These are phyloP conservation scores for Gobionotothen gibberifrons DNA, from an alignment of 2,797 vertebrate species.

Conservation along the genomic window DNA sequence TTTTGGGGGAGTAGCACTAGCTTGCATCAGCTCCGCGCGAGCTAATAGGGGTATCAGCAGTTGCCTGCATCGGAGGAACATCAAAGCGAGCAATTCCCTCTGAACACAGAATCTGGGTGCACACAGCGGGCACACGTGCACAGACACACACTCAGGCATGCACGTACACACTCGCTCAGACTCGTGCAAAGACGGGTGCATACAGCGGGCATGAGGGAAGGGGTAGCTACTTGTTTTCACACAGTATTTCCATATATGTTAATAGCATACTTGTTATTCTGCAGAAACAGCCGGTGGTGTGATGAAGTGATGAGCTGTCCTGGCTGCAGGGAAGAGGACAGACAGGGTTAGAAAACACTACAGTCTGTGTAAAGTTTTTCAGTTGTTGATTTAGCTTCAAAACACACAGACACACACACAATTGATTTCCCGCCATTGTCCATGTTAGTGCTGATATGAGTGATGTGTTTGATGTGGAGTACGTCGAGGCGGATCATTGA, in stretches of 20 bases:
- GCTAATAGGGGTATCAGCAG: constrained; percentile 83
- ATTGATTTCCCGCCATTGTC: constrained; percentile 63
- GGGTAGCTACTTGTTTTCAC: constrained; percentile 72
- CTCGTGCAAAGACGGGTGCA: constrained; percentile 70
- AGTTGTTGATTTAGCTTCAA: constrained; percentile 43
- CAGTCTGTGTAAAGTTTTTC: constrained; percentile 11
- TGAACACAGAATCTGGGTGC: constrained; percentile 79
- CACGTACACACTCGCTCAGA: constrained; percentile 21
- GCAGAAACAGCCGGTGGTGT: constrained; percentile 71
- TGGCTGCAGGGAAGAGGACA: constrained; percentile 60
- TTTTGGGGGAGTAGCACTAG: constrained; percentile 58
- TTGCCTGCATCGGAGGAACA: constrained; percentile 80
- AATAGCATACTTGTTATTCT: constrained; percentile 78
- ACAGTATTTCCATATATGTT: constrained; percentile 83
- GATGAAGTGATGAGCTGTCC: constrained; percentile 67
- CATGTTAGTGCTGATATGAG: constrained; percentile 58
- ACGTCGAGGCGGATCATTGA: constrained; percentile 49
- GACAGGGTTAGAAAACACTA: constrained; percentile 48
- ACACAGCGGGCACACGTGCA: constrained; percentile 72
- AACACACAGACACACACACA: constrained; percentile 20
- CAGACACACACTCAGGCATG: constrained; percentile 41
- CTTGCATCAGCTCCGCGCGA: constrained; percentile 81
- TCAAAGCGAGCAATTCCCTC: constrained; percentile 84
- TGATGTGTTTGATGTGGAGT: constrained; percentile 65
- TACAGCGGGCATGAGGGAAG: constrained; percentile 73